Evolutionary conservation across 2,113 vertebrate species (phyloP), one percentile per base, ranked within the genome.

Genomic region (Orthonyx spaldingii): DNA sequence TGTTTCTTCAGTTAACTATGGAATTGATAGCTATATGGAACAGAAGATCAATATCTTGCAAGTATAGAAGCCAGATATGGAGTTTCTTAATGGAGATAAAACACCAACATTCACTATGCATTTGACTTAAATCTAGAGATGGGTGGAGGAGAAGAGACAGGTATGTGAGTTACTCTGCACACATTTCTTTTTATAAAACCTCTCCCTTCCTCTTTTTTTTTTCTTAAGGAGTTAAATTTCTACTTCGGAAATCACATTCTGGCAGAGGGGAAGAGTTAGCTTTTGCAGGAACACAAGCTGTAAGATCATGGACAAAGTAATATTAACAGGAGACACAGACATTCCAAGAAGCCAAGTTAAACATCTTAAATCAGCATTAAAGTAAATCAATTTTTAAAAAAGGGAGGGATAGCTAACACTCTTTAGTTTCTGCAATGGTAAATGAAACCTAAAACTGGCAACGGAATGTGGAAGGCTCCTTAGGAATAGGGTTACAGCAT

Each of bases 301-400:
- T 44, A 74, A 74, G 59, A 80, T 72, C 13, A 32, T 24, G 44
- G 72, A 68, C 44, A 64, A 91, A 84, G 57, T 64, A 86, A 33
- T 91, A 52, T 47, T 81, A 84, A 81, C 33, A 64, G 60, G 68
- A 97, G 76, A 87, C 60, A 74, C 23, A 89, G 60, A 55, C 46
- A 66, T 77, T 92, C 60, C 42, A 89, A 71, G 65, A 81, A 87
- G 72, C 72, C 83, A 92, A 89, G 61, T 75, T 82, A 93, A 92
- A 89, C n/a, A 49, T 75, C 72, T 92, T 71, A 89, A 91, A 87
- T 57, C 69, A 76, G 61, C 33, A 74, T 79, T 76, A 85, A 81
- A 49, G 72, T 78, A 90, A 96, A 94, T 61, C 4, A 5, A 74
- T 84, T 59, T 4, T n/a, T n/a, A 83, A 85, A 59, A 16, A 3